phyloP scores from a whole-genome alignment of 2,888 invertebrate genomes.

The Toxonevra muliebris region DNA sequence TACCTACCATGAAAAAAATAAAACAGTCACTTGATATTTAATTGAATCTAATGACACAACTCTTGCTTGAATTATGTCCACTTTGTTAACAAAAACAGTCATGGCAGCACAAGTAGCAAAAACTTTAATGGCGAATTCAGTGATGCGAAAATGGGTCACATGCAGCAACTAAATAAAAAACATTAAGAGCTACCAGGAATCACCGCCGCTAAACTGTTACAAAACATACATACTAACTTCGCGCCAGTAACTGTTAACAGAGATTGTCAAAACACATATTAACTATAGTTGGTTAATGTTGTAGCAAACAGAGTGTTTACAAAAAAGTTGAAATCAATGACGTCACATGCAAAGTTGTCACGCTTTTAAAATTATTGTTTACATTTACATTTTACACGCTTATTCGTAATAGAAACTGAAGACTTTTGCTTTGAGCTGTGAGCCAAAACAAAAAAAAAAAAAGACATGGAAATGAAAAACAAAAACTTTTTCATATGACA shows the following conservation, averaged over 20 bases:
- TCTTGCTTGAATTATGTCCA: neutral
- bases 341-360: neutral
- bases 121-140: too few relatives aligned
- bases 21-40: neutral
- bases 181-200: too few relatives aligned
- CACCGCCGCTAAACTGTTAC: too few relatives aligned
- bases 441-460: neutral
- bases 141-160: too few relatives aligned
- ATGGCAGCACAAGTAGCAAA: too few relatives aligned
- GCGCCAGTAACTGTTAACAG: too few relatives aligned
- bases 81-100: neutral
- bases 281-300: too few relatives aligned
- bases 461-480: neutral
- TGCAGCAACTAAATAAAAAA: too few relatives aligned
- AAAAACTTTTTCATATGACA: neutral
- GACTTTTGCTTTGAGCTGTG: neutral
- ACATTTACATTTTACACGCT: constrained; percentile 14
- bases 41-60: neutral
- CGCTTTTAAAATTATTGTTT: neutral
- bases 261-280: too few relatives aligned
- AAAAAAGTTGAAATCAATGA: neutral
- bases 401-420: constrained; percentile 11
- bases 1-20: too few relatives aligned
- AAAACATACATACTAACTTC: too few relatives aligned
- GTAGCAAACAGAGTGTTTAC: neutral